These are phyloP conservation scores for Antheraea pernyi DNA, from an alignment of 1,140 invertebrate genomes.

Conservation along the genomic window DNA sequence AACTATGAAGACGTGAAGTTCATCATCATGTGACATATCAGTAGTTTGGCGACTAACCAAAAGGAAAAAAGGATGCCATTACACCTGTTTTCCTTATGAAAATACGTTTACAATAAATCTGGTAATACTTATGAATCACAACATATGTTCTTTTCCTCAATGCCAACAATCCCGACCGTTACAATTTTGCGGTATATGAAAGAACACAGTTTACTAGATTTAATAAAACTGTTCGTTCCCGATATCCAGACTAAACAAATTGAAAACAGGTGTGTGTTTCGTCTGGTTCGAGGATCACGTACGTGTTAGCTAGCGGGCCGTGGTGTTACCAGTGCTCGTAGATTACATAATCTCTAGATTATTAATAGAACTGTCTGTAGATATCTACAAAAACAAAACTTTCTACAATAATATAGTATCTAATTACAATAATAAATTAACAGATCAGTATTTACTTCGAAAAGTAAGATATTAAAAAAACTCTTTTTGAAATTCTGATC, in stretches of 20 bases:
- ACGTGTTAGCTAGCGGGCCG: constrained; percentile 4
- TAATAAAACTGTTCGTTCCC: constrained; percentile 23
- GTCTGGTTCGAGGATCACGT: neutral
- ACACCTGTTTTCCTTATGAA: neutral
- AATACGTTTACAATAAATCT: neutral
- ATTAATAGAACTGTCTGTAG: neutral
- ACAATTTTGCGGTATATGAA: neutral
- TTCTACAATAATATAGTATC: too few relatives aligned
- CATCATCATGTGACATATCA: too few relatives aligned
- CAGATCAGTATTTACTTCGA: too few relatives aligned
- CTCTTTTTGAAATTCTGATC: too few relatives aligned
- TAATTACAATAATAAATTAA: too few relatives aligned
- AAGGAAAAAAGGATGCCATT: neutral
- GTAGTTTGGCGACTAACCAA: neutral
- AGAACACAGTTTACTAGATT: constrained; percentile 22
- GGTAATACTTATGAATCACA: neutral
- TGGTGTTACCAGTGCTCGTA: neutral
- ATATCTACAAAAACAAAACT: neutral
- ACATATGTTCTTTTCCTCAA: neutral
- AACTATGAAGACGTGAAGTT: neutral
- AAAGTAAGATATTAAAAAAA: too few relatives aligned
- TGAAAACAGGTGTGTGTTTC: constrained; percentile 22
- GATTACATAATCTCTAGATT: neutral
- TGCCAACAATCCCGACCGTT: neutral
- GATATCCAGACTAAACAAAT: constrained; percentile 34